phyloP scores from a whole-genome alignment of 2,888 invertebrate genomes.

The Acrocyrtus sp. region DNA sequence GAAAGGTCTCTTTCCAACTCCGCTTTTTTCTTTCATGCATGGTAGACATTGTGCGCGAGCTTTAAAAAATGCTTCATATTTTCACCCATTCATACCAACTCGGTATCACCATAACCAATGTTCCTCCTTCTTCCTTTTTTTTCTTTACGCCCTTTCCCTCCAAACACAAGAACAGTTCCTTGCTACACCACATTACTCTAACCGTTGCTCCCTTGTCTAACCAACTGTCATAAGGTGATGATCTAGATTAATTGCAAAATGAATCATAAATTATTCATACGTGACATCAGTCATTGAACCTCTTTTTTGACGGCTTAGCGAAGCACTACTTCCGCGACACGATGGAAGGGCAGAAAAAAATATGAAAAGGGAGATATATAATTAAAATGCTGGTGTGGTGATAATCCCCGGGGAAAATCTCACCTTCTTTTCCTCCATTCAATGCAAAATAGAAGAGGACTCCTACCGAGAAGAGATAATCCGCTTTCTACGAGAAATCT shows the following conservation, averaged over 20 bases:
- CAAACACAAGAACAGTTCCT: too few species aligned
- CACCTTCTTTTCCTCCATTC: not conserved
- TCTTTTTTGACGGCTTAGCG: not conserved
- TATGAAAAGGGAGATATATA: not conserved
- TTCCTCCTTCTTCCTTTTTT: constrained; percentile 1
- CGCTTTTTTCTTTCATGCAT: not conserved
- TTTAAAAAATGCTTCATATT: too few species aligned
- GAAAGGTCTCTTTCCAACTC: not conserved
- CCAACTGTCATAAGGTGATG: constrained; percentile 39
- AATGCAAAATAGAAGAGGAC: too few species aligned
- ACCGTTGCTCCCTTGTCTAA: constrained; percentile 5
- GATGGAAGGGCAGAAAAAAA: not conserved
- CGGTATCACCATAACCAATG: too few species aligned
- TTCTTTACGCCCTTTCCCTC: not conserved
- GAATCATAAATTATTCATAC: constrained; percentile 47
- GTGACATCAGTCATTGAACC: constrained; percentile 26
- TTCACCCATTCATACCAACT: too few species aligned
- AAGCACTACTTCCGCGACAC: not conserved
- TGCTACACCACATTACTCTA: not conserved
- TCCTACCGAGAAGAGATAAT: too few species aligned
- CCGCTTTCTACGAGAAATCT: too few species aligned
- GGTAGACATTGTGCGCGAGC: not conserved
- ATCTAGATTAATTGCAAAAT: constrained; percentile 51
- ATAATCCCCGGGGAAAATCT: not conserved
- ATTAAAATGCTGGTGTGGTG: not conserved